These are phyloP conservation scores for Allygus modestus DNA, from an alignment of 2,888 invertebrate genomes.

Conservation along the genomic window DNA sequence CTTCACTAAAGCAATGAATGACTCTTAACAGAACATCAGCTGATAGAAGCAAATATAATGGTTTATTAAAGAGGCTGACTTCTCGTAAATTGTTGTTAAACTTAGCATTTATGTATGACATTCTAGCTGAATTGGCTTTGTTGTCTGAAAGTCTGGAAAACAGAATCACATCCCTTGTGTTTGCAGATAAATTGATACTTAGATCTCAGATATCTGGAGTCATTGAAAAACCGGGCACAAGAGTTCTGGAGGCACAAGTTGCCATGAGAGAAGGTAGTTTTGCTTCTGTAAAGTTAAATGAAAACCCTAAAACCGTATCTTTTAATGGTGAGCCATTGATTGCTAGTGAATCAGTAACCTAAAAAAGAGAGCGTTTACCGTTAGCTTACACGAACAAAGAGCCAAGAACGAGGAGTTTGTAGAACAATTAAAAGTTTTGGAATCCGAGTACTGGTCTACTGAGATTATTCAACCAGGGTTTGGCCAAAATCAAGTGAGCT, in stretches of 20 bases:
- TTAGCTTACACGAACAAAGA: neutral
- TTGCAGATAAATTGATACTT: slow-evolving; percentile 5
- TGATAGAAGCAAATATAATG: slow-evolving; percentile 4
- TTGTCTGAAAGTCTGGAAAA: slow-evolving; percentile 27
- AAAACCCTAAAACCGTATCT: neutral
- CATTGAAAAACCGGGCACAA: neutral
- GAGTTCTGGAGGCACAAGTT: neutral
- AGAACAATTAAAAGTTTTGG: slow-evolving; percentile 11
- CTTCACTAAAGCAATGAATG: slow-evolving; percentile 6
- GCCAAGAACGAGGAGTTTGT: neutral
- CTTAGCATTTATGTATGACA: slow-evolving; percentile 19
- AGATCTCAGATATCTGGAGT: neutral
- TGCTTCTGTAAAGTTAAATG: neutral
- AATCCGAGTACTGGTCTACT: neutral
- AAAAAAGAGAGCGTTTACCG: neutral
- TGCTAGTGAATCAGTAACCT: neutral
- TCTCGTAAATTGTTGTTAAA: neutral
- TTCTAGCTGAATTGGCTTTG: slow-evolving; percentile 1
- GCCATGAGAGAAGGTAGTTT: neutral
- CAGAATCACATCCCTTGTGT: neutral
- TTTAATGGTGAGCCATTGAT: slow-evolving; percentile 1
- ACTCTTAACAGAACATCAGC: neutral
- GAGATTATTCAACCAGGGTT: neutral
- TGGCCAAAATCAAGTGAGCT: neutral
- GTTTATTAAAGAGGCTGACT: slow-evolving; percentile 2